Percentiles rank a stretch among this genome's conserved stretches.
These are phyloP conservation scores for Prosapia bicincta DNA, from an alignment of 2,888 invertebrate genomes.

Conservation along the genomic window DNA sequence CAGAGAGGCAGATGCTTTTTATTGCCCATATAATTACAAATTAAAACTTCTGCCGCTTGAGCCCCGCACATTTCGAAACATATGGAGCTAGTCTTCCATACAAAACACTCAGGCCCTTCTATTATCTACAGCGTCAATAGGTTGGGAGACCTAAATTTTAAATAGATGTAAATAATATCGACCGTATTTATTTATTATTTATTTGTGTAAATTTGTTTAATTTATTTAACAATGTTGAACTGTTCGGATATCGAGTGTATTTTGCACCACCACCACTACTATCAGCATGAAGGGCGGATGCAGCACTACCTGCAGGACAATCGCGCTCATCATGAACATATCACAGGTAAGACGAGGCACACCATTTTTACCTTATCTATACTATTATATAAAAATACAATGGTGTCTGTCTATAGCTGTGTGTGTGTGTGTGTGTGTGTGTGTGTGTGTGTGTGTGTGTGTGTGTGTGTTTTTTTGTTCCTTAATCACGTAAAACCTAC, in stretches of 20 bases:
- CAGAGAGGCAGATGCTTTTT: not conserved
- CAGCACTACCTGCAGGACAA: slow-evolving; percentile 64
- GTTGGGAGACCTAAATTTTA: slow-evolving; percentile 10
- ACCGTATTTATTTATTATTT: not conserved
- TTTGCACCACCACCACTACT: slow-evolving; percentile 71
- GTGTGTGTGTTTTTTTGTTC: too few species aligned
- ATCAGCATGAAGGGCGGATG: slow-evolving; percentile 67
- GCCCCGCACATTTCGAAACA: not conserved
- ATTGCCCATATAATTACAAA: too few species aligned
- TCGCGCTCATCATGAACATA: slow-evolving; percentile 51
- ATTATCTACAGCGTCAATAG: slow-evolving; percentile 8
- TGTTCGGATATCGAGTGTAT: slow-evolving; percentile 76
- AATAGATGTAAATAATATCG: not conserved
- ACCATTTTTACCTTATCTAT: too few species aligned
- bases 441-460: too few species aligned
- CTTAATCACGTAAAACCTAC: too few species aligned
- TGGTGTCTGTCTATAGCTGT: too few species aligned
- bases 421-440: too few species aligned
- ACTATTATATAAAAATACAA: too few species aligned
- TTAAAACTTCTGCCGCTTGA: too few species aligned
- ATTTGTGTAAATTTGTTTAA: not conserved
- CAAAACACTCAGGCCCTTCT: not conserved
- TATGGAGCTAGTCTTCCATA: not conserved
- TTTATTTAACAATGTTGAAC: slow-evolving; percentile 60
- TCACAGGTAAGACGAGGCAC: not conserved